Conservation (phyloP, 2,888 invertebrate species). For the Dolichomitus sp. region DNA sequence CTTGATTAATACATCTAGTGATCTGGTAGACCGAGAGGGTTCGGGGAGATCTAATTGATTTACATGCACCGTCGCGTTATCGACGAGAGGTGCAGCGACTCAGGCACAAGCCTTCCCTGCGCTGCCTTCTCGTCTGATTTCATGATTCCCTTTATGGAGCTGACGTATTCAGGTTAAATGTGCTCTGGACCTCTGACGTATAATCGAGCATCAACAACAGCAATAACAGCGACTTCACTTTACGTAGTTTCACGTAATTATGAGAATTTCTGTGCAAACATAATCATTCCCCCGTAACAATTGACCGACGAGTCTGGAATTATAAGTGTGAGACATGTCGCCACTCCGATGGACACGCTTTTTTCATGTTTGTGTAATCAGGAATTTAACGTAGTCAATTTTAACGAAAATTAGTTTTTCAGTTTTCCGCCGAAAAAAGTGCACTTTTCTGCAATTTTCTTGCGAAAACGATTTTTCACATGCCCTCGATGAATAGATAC, state of each 20-base stretch:
- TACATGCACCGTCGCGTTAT: slow-evolving; percentile 54
- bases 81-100: slow-evolving; percentile 22
- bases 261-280: slow-evolving; percentile 67
- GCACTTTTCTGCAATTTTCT: no score
- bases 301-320: slow-evolving; percentile 16
- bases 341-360: not conserved
- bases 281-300: slow-evolving; percentile 42
- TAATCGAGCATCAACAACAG: slow-evolving; percentile 58
- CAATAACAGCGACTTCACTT: not conserved
- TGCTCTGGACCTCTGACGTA: slow-evolving; percentile 65
- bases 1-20: slow-evolving; percentile 64
- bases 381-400: no score
- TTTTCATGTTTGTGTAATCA: not conserved
- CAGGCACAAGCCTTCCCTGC: slow-evolving; percentile 24
- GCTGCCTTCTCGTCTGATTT: slow-evolving; percentile 66
- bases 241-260: slow-evolving; percentile 70
- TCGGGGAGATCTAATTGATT: slow-evolving; percentile 62
- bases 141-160: slow-evolving; percentile 72
- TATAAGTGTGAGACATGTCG: slow-evolving; percentile 12
- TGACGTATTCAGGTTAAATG: slow-evolving; percentile 77
- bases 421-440: no score
- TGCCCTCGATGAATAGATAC: no score
- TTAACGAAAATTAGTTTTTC: no score
- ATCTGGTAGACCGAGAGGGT: slow-evolving; percentile 49
- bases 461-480: no score